Evolutionary conservation across 1,140 invertebrate genomes (phyloP), one percentile per base, ranked within the genome.

Genomic region (Ceratina calcarata): DNA sequence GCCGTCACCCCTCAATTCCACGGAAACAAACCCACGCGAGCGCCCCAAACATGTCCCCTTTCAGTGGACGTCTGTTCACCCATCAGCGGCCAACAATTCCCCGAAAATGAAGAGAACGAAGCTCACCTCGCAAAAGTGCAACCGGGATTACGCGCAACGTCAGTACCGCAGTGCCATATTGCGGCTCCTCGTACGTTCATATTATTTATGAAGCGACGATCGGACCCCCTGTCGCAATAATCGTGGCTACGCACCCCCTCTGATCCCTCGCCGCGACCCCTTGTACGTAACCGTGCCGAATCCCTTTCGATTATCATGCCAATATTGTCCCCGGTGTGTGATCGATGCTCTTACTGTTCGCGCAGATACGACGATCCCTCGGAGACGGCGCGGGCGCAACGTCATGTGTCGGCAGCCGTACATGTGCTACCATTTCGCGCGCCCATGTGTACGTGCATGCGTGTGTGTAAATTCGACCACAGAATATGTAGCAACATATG

Each of bases 231-330:
- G 2, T 32, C 12, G 62, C 64, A 79, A 79, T 73, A 79, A 79
- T 79, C 77, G 70, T 22, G 71, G 37, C 37, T 10, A 45, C 3
- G 37, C 37, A 45, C 67, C 58, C 60, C 75, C 0, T 13, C 13
- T n/a, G 2, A 45, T 45, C 37, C 37, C 37, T 32, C 12, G 62
- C 64, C 77, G 70, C 22, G 71, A 24, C 65, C 57, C 78, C 75
- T 69, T 85, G 76, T 82, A 82, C 85, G 80, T 80, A 78, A 87
- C 86, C 83, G 83, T 87, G 74, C 84, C 81, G 85, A 87, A 89
- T 88, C 87, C 87, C 82, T 88, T 87, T 85, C 85, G 87, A 88
- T 89, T 88, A 88, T 89, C 87, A 69, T 88, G 87, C 87, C 87
- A 89, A 89, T 89, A 89, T 89, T 89, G 87, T 88, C 80, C 83